Base-by-base conservation (phyloP, 2,888 invertebrate genomes). In the Autographa gamma region DNA sequence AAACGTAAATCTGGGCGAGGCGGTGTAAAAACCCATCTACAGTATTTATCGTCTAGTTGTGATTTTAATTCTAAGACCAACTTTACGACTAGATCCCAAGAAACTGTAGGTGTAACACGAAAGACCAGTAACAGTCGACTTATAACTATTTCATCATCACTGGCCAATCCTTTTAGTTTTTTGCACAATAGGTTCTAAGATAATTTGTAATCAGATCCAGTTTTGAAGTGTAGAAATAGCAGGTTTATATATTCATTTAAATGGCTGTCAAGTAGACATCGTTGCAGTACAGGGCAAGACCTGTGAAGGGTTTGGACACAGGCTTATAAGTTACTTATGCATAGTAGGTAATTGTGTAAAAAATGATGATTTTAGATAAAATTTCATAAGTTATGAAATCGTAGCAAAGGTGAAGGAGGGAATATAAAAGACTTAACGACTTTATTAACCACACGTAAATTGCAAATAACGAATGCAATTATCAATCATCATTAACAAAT, bases 151-250 rank as follows among this genome's bases (percentile, higher is more conserved):
- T 63, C 38, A 43, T 25, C 25, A 63, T 69, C 52, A 63, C 14
- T 52, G n/a, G 38, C 14, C 34, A 62, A 61, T 32, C 48, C 31
- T 41, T 61, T 38, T 66, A 25, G 5, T 9, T 48, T 69, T 69
- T 64, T 66, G 56, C 66, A 43, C 66, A 68, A 61, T 61, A 31
- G 31, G 32, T 52, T 18, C 52, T 31, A 19, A 66, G 54, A 66
- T 74, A 67, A 25, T 25, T 25, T 25, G 25, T 25, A 25, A 8
- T 25, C 68, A 11, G 58, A 68, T 63, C 69, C 65, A 58, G 48
- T 60, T 70, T 59, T n/a, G 19, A 41, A 41, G 63, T 18, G 52
- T 65, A 58, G 66, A 31, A 58, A 66, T 66, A 63, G 59, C 38
- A 66, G 60, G 61, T 62, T 59, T 31, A 31, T 56, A 62, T 43